A percentile compares a stretch with the other conserved stretches of the same genome.
phyloP scores from a whole-genome alignment of 2,888 invertebrate species.

The Flabesymbios commensalis region DNA sequence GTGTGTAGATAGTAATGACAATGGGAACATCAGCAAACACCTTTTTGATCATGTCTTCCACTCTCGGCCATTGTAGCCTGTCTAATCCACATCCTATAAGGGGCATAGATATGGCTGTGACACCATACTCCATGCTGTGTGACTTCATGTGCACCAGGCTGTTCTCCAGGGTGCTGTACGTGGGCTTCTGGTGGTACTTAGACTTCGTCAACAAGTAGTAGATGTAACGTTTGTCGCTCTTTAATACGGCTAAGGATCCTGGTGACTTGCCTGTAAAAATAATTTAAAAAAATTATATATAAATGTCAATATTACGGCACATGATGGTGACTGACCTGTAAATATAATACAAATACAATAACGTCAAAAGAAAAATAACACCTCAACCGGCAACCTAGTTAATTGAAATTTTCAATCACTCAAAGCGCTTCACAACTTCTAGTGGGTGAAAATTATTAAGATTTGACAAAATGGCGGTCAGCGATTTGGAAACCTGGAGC shows the following conservation, averaged over 20 bases:
- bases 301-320: no score
- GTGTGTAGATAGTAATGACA: slow-evolving; percentile 47
- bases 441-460: no score
- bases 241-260: slow-evolving; percentile 54
- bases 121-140: slow-evolving; percentile 63
- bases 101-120: slow-evolving; percentile 69
- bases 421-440: no score
- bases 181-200: slow-evolving; percentile 65
- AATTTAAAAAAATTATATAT: no score
- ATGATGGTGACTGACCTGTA: no score
- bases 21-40: slow-evolving; percentile 63
- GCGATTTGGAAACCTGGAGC: no score
- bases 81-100: slow-evolving; percentile 73
- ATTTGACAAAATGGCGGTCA: no score
- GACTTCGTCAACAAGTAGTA: slow-evolving; percentile 70
- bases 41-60: slow-evolving; percentile 64
- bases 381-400: no score
- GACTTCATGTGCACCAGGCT: slow-evolving; percentile 61
- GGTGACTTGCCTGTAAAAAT: neutral
- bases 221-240: slow-evolving; percentile 61
- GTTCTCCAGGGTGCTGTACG: slow-evolving; percentile 47
- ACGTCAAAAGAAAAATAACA: no score
- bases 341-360: no score
- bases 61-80: slow-evolving; percentile 68
- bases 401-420: no score